These are phyloP conservation scores for Drosophila recens DNA, from an alignment of 2,888 invertebrate species.

Conservation along the genomic window DNA sequence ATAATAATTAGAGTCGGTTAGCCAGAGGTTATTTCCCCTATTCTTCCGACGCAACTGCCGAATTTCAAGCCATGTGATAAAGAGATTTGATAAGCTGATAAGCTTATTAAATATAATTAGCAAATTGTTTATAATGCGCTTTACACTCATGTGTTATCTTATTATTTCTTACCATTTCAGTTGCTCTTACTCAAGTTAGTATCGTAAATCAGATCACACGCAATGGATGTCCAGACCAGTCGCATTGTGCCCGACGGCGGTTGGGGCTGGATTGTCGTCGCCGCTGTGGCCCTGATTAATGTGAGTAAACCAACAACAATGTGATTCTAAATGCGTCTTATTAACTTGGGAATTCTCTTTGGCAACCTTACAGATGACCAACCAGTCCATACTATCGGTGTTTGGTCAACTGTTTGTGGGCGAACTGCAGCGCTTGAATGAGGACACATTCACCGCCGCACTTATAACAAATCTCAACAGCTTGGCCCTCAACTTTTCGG, in stretches of 20 bases:
- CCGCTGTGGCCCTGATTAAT: conserved; percentile 89
- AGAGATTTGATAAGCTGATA: conserved; percentile 48
- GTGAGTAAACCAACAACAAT: conserved; percentile 85
- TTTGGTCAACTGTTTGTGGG: conserved; percentile 90
- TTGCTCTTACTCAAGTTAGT: conserved; percentile 8
- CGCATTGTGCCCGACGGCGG: conserved; percentile 88
- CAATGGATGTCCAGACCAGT: conserved; percentile 66
- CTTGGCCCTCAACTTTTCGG: conserved; percentile 84
- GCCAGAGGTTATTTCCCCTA: not conserved
- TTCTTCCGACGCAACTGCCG: not conserved
- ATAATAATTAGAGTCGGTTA: conserved; percentile 9
- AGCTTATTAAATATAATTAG: conserved; percentile 39
- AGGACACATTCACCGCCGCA: conserved; percentile 89
- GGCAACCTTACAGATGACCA: conserved; percentile 87
- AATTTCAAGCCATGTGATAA: conserved; percentile 25
- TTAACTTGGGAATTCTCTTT: not conserved
- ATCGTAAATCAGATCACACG: conserved; percentile 10
- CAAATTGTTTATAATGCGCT: conserved; percentile 24
- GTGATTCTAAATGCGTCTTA: not conserved
- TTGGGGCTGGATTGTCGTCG: conserved; percentile 90
- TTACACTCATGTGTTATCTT: conserved; percentile 26
- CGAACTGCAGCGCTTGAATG: conserved; percentile 88
- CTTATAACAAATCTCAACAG: conserved; percentile 89
- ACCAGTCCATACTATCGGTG: conserved; percentile 89
- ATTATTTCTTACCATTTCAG: conserved; percentile 25